Evolutionary conservation across 2,797 vertebrate species (phyloP), one percentile per base, ranked within the genome.

Genomic region (Zalophus californianus): DNA sequence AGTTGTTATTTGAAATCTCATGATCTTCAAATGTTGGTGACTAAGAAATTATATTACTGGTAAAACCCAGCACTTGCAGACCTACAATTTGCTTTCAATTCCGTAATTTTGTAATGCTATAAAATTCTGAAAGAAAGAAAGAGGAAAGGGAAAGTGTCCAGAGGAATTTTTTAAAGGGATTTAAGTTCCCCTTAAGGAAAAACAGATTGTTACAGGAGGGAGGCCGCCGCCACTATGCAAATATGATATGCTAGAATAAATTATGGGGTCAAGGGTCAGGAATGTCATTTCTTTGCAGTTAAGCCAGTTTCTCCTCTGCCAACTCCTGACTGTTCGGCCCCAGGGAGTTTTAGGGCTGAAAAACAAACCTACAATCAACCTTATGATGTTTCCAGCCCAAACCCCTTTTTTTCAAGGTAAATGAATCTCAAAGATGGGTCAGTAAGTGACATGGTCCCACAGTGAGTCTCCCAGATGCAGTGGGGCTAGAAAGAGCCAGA

Each of bases 121-220:
- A 87, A 48, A 75, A 87, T 91, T 79, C 82, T 77, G 72, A 44
- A 60, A 84, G 38, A 80, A 91, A 64, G 58, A n/a, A 56, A 64
- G 16, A 66, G 11, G 13, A 4, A 38, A 35, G 27, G 62, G 41
- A 35, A 62, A 54, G 15, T 25, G 7, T 32, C 68, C 68, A 56
- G 41, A 60, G n/a, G 13, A 38, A n/a, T 50, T 41, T 44, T 58
- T 35, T 32, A 16, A 54, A 16, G 80, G 21, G 11, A 95, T 86
- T 80, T 80, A 85, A 23, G 27, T 77, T 91, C n/a, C 60, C 35
- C 38, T 50, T 56, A 90, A 62, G 66, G 73, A 75, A 86, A 84
- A 89, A 60, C 64, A 86, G 77, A 50, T 4, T 20, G 3, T 41
- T 41, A n/a, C 5, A 10, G 0, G 50, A 62, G 60, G 66, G 8